These are phyloP conservation scores for Nymphalis urticae DNA, from an alignment of 2,888 invertebrate species.

Conservation along the genomic window DNA sequence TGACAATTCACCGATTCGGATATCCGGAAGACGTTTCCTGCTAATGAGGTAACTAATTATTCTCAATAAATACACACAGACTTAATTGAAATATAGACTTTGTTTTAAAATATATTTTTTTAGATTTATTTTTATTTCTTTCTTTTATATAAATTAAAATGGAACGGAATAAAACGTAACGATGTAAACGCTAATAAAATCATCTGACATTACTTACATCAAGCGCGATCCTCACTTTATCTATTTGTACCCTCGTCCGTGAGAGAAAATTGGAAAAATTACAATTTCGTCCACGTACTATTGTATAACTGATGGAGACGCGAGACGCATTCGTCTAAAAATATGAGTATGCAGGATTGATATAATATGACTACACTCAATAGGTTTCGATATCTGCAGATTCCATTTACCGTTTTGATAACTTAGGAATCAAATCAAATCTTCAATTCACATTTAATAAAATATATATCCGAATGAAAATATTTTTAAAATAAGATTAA, in stretches of 20 bases:
- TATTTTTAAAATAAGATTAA: too few species aligned
- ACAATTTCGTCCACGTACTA: slow-evolving; percentile 39
- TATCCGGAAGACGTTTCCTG: background rate
- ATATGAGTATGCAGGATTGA: background rate
- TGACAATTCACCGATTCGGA: slow-evolving; percentile 7
- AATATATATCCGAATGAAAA: too few species aligned
- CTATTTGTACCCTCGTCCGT: slow-evolving; percentile 20
- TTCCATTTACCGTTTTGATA: background rate
- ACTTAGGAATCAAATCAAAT: background rate
- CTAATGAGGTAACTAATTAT: background rate
- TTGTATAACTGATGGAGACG: slow-evolving; percentile 32
- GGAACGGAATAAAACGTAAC: slow-evolving; percentile 8
- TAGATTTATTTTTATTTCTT: background rate
- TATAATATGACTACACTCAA: background rate
- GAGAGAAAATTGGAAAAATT: slow-evolving; percentile 39
- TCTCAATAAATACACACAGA: background rate
- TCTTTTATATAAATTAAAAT: slow-evolving; percentile 1
- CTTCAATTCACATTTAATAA: too few species aligned
- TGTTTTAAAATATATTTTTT: background rate
- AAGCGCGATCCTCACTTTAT: slow-evolving; percentile 31
- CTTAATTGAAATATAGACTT: background rate
- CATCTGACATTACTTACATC: slow-evolving; percentile 23
- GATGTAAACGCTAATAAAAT: slow-evolving; percentile 24
- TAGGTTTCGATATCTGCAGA: too few species aligned
- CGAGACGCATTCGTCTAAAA: slow-evolving; percentile 2